Conservation (phyloP, 2,888 invertebrate species). For the Drosophila planitibia region DNA sequence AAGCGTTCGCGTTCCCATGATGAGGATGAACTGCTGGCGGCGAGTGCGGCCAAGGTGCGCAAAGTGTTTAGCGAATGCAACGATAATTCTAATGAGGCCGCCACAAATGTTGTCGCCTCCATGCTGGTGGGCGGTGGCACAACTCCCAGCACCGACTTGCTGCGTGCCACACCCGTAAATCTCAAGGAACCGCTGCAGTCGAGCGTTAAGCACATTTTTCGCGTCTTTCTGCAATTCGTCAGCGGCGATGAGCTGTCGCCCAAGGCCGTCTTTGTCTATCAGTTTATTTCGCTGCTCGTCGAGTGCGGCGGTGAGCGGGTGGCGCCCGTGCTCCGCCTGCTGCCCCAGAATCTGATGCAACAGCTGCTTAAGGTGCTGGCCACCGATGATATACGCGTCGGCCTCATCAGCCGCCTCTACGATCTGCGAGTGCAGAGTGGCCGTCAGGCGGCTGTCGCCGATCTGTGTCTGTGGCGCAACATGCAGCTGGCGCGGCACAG, state of each 20-base stretch:
- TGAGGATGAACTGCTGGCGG: slow-evolving; percentile 85
- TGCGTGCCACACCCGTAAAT: slow-evolving; percentile 68
- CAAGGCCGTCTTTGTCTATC: slow-evolving; percentile 93
- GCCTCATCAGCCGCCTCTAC: slow-evolving; percentile 86
- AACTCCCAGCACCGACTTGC: slow-evolving; percentile 35
- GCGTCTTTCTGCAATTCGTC: slow-evolving; percentile 89
- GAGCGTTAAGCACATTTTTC: slow-evolving; percentile 89
- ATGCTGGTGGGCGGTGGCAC: slow-evolving; percentile 34
- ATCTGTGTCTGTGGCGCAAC: slow-evolving; percentile 94
- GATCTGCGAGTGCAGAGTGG: slow-evolving; percentile 91
- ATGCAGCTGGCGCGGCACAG: slow-evolving; percentile 87
- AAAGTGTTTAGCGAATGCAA: slow-evolving; percentile 87
- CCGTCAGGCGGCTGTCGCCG: slow-evolving; percentile 93
- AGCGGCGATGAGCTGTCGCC: slow-evolving; percentile 90
- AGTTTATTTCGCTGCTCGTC: slow-evolving; percentile 91
- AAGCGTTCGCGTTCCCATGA: slow-evolving; percentile 89
- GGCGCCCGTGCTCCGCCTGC: slow-evolving; percentile 89
- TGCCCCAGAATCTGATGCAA: slow-evolving; percentile 91
- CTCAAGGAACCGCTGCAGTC: slow-evolving; percentile 89
- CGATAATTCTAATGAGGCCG: slow-evolving; percentile 86
- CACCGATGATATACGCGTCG: slow-evolving; percentile 84
- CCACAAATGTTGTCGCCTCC: slow-evolving; percentile 35
- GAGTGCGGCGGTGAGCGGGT: slow-evolving; percentile 91
- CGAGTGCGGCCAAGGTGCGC: slow-evolving; percentile 87
- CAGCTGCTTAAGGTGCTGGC: slow-evolving; percentile 90